A percentile compares a stretch with the other conserved stretches of the same genome.
Conservation (phyloP, 2,797 vertebrate species). For the Paguma larvata region DNA sequence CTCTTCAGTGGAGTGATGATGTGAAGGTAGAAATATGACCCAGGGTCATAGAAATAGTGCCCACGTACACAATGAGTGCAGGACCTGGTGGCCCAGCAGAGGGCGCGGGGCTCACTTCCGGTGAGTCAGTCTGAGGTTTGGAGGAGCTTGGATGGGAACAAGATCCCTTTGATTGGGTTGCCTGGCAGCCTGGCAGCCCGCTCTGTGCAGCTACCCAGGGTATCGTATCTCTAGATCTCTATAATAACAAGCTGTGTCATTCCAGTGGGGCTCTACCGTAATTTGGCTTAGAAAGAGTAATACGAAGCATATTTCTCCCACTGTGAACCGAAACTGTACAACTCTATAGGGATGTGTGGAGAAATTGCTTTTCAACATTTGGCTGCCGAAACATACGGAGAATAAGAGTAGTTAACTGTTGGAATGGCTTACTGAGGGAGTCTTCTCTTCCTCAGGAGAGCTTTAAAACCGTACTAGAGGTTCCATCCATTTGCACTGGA, state of each 20-base stretch:
- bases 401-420: constrained; percentile 79
- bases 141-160: background rate
- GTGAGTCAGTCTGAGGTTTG: background rate
- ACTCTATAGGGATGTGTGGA: constrained; percentile 78
- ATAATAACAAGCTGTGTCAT: constrained; percentile 70
- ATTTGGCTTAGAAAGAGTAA: constrained; percentile 81
- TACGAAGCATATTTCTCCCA: constrained; percentile 81
- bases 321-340: constrained; percentile 81
- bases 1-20: background rate
- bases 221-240: constrained; percentile 57
- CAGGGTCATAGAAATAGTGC: background rate
- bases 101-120: background rate
- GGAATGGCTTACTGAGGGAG: constrained; percentile 72
- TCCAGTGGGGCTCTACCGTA: constrained; percentile 66
- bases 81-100: background rate
- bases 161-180: constrained; percentile 16
- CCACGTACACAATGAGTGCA: background rate
- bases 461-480: constrained; percentile 59
- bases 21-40: background rate
- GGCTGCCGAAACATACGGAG: constrained; percentile 79
- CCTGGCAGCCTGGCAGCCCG: constrained; percentile 27
- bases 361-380: constrained; percentile 83
- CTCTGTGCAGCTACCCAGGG: constrained; percentile 59
- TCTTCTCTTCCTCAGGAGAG: constrained; percentile 75
- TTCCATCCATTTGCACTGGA: constrained; percentile 4